Conservation (phyloP, 2,113 vertebrate genomes). For the Panthera leo region DNA sequence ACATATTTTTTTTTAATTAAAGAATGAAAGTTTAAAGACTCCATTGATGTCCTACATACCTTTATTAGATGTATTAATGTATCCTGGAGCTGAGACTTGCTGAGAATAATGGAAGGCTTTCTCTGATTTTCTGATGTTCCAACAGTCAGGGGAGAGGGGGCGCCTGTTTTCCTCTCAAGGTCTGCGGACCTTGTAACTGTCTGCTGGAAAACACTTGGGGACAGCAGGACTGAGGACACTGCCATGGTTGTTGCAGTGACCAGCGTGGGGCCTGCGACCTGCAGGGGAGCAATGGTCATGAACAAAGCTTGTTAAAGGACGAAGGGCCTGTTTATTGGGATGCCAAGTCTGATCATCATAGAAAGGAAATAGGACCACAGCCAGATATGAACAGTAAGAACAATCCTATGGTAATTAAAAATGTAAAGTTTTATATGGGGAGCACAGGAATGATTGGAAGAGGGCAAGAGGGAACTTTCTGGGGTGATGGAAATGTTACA, state of each 20-base stretch:
- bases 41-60: slow-evolving; percentile 82
- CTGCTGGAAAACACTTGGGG: slow-evolving; percentile 96
- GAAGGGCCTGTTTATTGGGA: not conserved
- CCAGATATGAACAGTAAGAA: not conserved
- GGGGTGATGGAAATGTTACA: not conserved
- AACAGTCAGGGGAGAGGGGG: slow-evolving; percentile 83
- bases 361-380: not conserved
- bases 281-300: slow-evolving; percentile 18
- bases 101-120: slow-evolving; percentile 86
- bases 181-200: slow-evolving; percentile 86
- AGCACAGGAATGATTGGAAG: not conserved
- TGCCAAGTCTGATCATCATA: not conserved
- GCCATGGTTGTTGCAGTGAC: slow-evolving; percentile 84
- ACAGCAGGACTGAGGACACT: slow-evolving; percentile 90
- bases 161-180: slow-evolving; percentile 82
- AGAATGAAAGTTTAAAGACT: not conserved
- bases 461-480: not conserved
- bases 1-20: not conserved
- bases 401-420: not conserved
- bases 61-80: slow-evolving; percentile 96
- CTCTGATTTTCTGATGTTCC: slow-evolving; percentile 83
- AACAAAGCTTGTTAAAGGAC: not conserved
- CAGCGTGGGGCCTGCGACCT: slow-evolving; percentile 87
- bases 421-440: not conserved
- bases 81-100: slow-evolving; percentile 93